phyloP scores from a whole-genome alignment of 2,113 vertebrate species.

The Merops nubicus region DNA sequence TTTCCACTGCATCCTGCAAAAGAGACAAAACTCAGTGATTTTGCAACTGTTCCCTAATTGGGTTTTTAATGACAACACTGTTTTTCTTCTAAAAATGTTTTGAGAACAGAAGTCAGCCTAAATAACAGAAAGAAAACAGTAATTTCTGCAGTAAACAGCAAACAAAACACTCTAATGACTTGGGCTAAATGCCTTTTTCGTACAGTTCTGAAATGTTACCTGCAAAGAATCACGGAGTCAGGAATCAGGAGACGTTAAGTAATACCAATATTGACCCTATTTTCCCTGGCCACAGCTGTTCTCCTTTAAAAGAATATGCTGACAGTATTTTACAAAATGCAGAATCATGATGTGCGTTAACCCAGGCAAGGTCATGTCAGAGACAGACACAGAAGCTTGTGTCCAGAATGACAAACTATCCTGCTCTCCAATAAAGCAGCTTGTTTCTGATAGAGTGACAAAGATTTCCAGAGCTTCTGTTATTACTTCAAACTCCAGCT shows the following conservation, averaged over 20 bases:
- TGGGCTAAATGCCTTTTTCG: not conserved
- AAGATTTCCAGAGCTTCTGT: not conserved
- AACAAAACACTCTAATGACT: not conserved
- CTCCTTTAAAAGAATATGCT: not conserved
- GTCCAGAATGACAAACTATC: not conserved
- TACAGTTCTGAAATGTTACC: not conserved
- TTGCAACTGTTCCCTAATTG: not conserved
- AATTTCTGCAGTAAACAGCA: not conserved
- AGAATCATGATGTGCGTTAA: not conserved
- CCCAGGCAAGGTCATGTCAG: not conserved
- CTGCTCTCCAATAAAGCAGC: not conserved
- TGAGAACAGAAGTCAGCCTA: not conserved
- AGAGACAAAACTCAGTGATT: not conserved
- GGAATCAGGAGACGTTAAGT: not conserved
- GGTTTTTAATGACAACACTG: not conserved
- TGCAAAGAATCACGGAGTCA: not conserved
- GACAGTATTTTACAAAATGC: fast-evolving
- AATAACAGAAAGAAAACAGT: not conserved
- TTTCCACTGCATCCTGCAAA: not conserved
- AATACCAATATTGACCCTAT: not conserved
- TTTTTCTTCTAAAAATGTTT: not conserved
- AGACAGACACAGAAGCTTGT: not conserved
- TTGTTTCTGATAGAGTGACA: not conserved
- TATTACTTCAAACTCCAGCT: not conserved
- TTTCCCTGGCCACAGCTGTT: not conserved